phyloP scores from a whole-genome alignment of 2,888 invertebrate genomes.

The Cataglyphis cursor region DNA sequence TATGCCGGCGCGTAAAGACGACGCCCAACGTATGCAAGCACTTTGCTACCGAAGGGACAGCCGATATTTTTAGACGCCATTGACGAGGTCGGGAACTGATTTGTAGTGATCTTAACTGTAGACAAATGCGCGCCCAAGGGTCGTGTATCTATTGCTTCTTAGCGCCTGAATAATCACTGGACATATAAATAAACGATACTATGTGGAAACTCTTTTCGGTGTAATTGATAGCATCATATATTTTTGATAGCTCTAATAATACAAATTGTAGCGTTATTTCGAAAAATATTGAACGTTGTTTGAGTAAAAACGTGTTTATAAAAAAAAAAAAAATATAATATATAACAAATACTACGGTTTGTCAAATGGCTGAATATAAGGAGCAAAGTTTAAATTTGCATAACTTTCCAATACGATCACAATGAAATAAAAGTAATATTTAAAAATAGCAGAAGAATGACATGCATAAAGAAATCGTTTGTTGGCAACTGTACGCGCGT shows the following conservation, averaged over 20 bases:
- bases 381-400: neutral
- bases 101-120: slow-evolving; percentile 66
- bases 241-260: neutral
- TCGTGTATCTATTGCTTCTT: slow-evolving; percentile 37
- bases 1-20: slow-evolving; percentile 65
- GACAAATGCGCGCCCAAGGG: slow-evolving; percentile 56
- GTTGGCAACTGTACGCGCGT: slow-evolving; percentile 9
- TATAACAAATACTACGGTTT: neutral
- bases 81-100: slow-evolving; percentile 77
- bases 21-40: slow-evolving; percentile 47
- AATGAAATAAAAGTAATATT: neutral
- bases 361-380: neutral
- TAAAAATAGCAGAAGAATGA: neutral
- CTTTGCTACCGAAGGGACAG: slow-evolving; percentile 48
- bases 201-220: neutral
- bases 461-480: slow-evolving; percentile 4
- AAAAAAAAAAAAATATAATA: too few relatives aligned
- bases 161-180: slow-evolving; percentile 45
- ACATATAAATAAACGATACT: slow-evolving; percentile 1
- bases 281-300: neutral
- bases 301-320: neutral
- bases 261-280: neutral
- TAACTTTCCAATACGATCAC: neutral
- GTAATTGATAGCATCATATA: neutral
- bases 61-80: slow-evolving; percentile 74